Evolutionary conservation across 2,113 vertebrate genomes (phyloP).

Genomic region (Solenodon paradoxus): DNA sequence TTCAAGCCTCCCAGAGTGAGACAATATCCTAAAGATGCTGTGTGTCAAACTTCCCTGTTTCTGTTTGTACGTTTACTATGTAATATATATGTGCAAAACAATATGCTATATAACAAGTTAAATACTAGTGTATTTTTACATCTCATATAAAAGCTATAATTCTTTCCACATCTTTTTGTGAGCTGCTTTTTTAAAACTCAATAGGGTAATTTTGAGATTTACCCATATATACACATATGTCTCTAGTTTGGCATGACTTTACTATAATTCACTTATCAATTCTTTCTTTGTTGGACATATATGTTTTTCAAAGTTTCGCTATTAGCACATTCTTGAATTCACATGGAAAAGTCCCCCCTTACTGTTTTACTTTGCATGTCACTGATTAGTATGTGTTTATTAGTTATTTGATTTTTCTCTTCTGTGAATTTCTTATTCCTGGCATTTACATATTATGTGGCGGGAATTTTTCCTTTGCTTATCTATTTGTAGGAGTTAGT

Average conservation of each 20-base stretch:
- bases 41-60: background rate
- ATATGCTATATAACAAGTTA: background rate
- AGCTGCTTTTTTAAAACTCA: background rate
- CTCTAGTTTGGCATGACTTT: background rate
- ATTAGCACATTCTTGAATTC: background rate
- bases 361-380: background rate
- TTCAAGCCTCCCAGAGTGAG: background rate
- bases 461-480: background rate
- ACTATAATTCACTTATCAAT: background rate
- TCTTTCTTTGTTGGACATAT: background rate
- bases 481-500: background rate
- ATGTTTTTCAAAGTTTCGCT: background rate
- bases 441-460: background rate
- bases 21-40: background rate
- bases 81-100: background rate
- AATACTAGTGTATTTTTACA: background rate
- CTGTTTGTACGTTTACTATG: background rate
- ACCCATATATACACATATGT: background rate
- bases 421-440: background rate
- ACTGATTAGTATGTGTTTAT: background rate
- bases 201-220: background rate
- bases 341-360: background rate
- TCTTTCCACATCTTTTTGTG: background rate
- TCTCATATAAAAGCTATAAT: background rate
- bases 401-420: background rate